Evolutionary conservation across 2,888 invertebrate species (phyloP), one percentile per base, ranked within the genome.

Genomic region (Patella pellucida): DNA sequence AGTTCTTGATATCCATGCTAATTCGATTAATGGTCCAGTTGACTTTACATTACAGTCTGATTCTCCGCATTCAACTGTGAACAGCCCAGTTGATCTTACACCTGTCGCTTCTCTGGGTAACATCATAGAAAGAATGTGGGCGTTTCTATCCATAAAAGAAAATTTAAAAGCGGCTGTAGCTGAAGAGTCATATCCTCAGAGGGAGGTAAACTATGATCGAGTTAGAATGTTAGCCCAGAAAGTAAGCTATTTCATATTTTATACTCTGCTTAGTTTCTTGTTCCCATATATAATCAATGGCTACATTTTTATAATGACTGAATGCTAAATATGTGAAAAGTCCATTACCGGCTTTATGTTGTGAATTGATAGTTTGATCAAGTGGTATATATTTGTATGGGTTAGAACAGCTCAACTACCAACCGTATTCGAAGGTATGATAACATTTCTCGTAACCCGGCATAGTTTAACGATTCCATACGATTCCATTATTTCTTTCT

Each of bases 91-190:
- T 68, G 15, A 15, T 19, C 16, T 27, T 15, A 31, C 27, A 3
- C 14, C 23, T 2, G 50, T 56, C 15, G 27, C 54, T 16, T 56
- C n/a, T 27, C 9, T 56, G 54, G 27, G 14, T 67, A 14, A 75
- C 27, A 85, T 86, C 2, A 78, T 84, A 3, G 87, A 89, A 76
- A 84, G 83, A 62, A 81, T 85, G 15, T 88, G 88, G 88, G 87
- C 87, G 0, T 88, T 84, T 73, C 71, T 87, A 16, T 84, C 84
- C 7, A 86, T 88, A 56, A 85, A 85, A 69, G 83, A 87, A 69
- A 78, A 85, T 0, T 73, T 87, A 16, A 78, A 85, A 19, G 78
- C 84, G 71, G 76, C 79, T 11, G 77, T 82, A 3, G 73, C 75
- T 1, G 75, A 73, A 15, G 74, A 75, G 3, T 68, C 83, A 62